phyloP scores from a whole-genome alignment of 2,113 vertebrate genomes.

The Bos javanicus region DNA sequence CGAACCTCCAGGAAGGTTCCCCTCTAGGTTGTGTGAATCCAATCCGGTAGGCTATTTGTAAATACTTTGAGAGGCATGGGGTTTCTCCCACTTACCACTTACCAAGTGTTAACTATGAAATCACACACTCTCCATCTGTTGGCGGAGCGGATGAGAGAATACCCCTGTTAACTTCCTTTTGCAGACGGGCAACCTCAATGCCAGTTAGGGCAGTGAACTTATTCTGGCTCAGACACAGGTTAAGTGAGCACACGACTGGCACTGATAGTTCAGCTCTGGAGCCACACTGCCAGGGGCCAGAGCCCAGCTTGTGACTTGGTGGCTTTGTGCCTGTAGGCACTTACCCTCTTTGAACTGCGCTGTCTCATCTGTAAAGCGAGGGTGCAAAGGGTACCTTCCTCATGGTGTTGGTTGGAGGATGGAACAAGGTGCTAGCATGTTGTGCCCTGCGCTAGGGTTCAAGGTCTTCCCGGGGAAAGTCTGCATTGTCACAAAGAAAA shows the following conservation, averaged over 20 bases:
- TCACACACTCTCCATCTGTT: neutral
- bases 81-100: neutral
- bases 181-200: neutral
- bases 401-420: neutral
- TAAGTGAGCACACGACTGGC: neutral
- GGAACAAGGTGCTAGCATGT: neutral
- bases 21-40: neutral
- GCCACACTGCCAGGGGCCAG: neutral
- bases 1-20: neutral
- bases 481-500: neutral
- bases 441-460: neutral
- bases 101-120: neutral
- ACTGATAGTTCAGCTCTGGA: neutral
- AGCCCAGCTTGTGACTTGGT: neutral
- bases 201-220: neutral
- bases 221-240: neutral
- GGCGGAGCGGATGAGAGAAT: neutral
- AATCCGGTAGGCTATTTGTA: neutral
- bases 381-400: neutral
- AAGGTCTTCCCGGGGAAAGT: neutral
- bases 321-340: neutral
- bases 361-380: neutral
- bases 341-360: neutral
- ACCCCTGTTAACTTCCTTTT: neutral
- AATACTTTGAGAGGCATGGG: neutral